These are phyloP conservation scores for Conus ventricosus DNA, from an alignment of 1,140 invertebrate genomes.

Conservation along the genomic window DNA sequence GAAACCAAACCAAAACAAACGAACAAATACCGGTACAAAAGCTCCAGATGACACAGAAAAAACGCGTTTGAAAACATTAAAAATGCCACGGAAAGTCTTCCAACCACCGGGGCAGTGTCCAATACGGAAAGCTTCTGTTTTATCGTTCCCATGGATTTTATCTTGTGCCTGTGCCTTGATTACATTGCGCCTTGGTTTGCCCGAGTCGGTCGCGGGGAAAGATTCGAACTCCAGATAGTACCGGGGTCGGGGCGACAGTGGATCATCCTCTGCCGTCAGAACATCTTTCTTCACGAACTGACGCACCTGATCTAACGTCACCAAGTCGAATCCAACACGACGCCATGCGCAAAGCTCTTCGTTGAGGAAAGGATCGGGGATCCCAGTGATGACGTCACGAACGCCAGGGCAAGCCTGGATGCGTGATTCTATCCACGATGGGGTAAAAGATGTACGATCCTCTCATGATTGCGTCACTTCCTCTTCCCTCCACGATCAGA, in stretches of 20 bases:
- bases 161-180: neutral
- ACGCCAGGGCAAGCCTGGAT: constrained; percentile 19
- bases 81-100: too few relatives aligned
- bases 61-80: too few relatives aligned
- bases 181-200: neutral
- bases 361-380: constrained; percentile 26
- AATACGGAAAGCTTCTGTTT: neutral
- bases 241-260: constrained; percentile 16
- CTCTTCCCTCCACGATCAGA: constrained; percentile 21
- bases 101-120: too few relatives aligned
- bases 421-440: neutral
- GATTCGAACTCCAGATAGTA: constrained; percentile 27
- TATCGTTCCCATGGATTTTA: too few relatives aligned
- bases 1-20: too few relatives aligned
- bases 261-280: constrained; percentile 3
- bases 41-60: too few relatives aligned
- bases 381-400: neutral
- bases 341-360: constrained; percentile 30
- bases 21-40: too few relatives aligned
- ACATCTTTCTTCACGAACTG: constrained; percentile 18
- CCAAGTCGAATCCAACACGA: constrained; percentile 11
- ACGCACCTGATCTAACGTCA: neutral
- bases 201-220: neutral
- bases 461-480: constrained; percentile 18
- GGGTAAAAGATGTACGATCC: constrained; percentile 28